phyloP scores from a whole-genome alignment of 1,140 invertebrate species.

The Zaprionus tsacasi region DNA sequence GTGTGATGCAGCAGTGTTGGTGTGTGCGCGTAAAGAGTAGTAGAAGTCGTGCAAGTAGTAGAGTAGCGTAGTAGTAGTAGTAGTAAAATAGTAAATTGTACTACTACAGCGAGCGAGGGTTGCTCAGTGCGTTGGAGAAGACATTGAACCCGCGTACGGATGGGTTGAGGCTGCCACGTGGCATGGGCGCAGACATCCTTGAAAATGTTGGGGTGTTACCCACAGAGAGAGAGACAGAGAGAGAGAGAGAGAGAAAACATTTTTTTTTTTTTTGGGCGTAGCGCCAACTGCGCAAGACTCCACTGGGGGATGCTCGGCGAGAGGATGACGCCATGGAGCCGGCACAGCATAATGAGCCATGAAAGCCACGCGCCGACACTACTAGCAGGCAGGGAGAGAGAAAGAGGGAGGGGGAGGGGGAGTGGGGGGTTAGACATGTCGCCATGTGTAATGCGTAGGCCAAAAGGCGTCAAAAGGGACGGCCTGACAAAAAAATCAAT shows the following conservation, averaged over 20 bases:
- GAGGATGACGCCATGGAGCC: conserved; percentile 70
- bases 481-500: conserved; percentile 47
- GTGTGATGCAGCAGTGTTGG: no score
- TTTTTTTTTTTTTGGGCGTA: conserved; percentile 59
- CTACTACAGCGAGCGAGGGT: conserved; percentile 32
- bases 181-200: conserved; percentile 73
- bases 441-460: conserved; percentile 39
- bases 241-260: conserved; percentile 14
- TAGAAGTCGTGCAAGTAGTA: neutral
- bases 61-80: conserved; percentile 13
- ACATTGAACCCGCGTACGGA: conserved; percentile 52
- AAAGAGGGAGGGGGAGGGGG: neutral
- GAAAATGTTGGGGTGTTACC: conserved; percentile 62
- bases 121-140: conserved; percentile 39
- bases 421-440: neutral
- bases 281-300: conserved; percentile 48
- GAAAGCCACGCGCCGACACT: conserved; percentile 70
- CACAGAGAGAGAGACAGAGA: conserved; percentile 14
- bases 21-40: conserved; percentile 10
- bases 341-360: conserved; percentile 64
- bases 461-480: conserved; percentile 40
- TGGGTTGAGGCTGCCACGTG: conserved; percentile 50
- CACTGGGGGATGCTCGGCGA: conserved; percentile 39
- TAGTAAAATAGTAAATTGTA: conserved; percentile 20
- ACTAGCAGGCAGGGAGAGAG: neutral